A percentile compares a stretch with the other conserved stretches of the same genome.
Conservation (phyloP, 2,888 invertebrate genomes). For the Seira sanloemensis region DNA sequence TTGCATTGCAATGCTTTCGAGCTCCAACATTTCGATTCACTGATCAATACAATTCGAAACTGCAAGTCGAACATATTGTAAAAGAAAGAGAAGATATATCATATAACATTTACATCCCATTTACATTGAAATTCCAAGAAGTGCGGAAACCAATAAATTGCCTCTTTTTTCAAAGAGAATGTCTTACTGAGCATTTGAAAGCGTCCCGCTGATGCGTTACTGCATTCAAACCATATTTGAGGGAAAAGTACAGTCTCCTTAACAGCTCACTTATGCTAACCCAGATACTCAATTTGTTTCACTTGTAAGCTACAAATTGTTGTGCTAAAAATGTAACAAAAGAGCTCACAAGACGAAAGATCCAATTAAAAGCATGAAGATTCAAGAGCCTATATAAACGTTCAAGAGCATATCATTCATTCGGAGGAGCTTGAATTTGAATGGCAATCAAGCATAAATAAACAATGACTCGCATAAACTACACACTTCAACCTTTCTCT, state of each 20-base stretch:
- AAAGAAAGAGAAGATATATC: too few species aligned
- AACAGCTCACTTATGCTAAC: conserved; percentile 64
- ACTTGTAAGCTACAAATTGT: conserved; percentile 46
- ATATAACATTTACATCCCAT: background rate
- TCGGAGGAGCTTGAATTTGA: too few species aligned
- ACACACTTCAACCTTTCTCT: background rate
- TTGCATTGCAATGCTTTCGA: too few species aligned
- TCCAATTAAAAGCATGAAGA: conserved; percentile 42
- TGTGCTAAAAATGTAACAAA: conserved; percentile 39
- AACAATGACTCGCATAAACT: conserved; percentile 39
- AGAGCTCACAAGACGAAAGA: conserved; percentile 35
- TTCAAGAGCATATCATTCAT: conserved; percentile 22
- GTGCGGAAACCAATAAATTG: conserved; percentile 40
- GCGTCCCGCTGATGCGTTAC: conserved; percentile 51
- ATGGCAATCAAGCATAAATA: conserved; percentile 62
- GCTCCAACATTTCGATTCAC: too few species aligned
- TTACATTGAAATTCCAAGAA: conserved; percentile 40
- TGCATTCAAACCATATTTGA: conserved; percentile 49
- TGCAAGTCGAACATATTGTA: too few species aligned
- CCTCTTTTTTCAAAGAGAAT: conserved; percentile 21
- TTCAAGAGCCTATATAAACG: conserved; percentile 5
- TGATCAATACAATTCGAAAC: too few species aligned
- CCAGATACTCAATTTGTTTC: conserved; percentile 64
- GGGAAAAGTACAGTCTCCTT: conserved; percentile 36
- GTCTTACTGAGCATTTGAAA: conserved; percentile 24